Percentiles rank a stretch among this genome's conserved stretches.
phyloP scores from a whole-genome alignment of 2,797 vertebrate species.

The Enteromius trimaculatus region DNA sequence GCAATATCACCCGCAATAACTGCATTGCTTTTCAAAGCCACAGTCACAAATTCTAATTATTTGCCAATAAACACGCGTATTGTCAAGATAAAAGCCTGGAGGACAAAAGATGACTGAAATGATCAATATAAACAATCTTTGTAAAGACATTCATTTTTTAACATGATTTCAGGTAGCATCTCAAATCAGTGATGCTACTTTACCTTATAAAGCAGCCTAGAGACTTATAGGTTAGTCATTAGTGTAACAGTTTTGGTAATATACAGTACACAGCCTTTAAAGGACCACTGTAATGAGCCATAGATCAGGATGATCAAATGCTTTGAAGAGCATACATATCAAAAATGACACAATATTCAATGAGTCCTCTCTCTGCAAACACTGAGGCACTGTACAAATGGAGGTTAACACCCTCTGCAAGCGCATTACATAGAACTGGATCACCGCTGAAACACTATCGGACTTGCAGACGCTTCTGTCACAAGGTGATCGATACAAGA shows the following conservation, averaged over 20 bases:
- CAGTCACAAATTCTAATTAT: constrained; percentile 27
- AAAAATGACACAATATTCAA: constrained; percentile 37
- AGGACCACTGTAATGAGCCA: constrained; percentile 5
- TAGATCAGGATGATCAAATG: not conserved
- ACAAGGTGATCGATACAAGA: constrained; percentile 51
- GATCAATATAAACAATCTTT: constrained; percentile 37
- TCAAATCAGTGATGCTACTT: not conserved
- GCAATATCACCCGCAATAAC: constrained; percentile 19
- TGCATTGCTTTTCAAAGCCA: not conserved
- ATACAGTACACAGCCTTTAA: not conserved
- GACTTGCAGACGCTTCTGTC: constrained; percentile 45
- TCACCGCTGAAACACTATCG: constrained; percentile 51
- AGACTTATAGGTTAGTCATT: not conserved
- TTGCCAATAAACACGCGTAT: constrained; percentile 34
- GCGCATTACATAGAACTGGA: constrained; percentile 48
- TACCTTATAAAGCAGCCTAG: not conserved
- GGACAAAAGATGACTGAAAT: constrained; percentile 20
- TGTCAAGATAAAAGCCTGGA: constrained; percentile 21
- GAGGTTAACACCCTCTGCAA: constrained; percentile 30
- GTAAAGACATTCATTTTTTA: constrained; percentile 11
- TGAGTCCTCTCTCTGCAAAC: constrained; percentile 39
- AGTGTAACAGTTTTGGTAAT: not conserved
- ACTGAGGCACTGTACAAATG: constrained; percentile 41
- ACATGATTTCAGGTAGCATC: not conserved
- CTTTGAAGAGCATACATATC: not conserved